Evolutionary conservation across 2,797 vertebrate genomes (phyloP).

Genomic region (Austrolebias charrua): DNA sequence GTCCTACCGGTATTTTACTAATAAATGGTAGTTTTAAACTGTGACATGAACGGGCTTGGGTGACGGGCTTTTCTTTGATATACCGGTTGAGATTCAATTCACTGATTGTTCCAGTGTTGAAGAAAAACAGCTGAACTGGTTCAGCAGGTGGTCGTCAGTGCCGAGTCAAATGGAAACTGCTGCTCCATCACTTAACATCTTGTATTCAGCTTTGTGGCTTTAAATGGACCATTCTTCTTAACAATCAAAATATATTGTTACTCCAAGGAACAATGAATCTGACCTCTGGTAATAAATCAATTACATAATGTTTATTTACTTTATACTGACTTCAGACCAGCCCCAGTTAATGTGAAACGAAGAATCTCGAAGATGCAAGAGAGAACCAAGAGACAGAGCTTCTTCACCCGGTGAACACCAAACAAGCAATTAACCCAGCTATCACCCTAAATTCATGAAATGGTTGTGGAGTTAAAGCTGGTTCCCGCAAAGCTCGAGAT

Average conservation of each 20-base stretch:
- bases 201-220: conserved; percentile 4
- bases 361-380: conserved; percentile 41
- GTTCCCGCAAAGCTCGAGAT: conserved; percentile 35
- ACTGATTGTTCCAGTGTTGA: too few species aligned
- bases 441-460: conserved; percentile 63
- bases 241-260: neutral
- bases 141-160: neutral
- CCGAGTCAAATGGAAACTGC: conserved; percentile 22
- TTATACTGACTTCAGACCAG: conserved; percentile 21
- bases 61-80: too few species aligned
- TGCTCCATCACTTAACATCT: conserved; percentile 2
- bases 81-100: too few species aligned
- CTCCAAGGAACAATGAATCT: neutral
- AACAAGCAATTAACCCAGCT: conserved; percentile 73
- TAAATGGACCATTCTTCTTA: neutral
- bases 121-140: too few species aligned
- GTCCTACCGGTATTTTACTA: too few species aligned
- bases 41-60: too few species aligned
- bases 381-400: conserved; percentile 57
- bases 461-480: conserved; percentile 50
- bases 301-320: conserved; percentile 17
- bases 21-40: too few species aligned
- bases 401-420: conserved; percentile 54
- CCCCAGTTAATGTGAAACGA: conserved; percentile 37
- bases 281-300: conserved; percentile 15